Evolutionary conservation across 2,113 vertebrate species (phyloP), one percentile per base, ranked within the genome.

Genomic region (Arvicanthis niloticus): DNA sequence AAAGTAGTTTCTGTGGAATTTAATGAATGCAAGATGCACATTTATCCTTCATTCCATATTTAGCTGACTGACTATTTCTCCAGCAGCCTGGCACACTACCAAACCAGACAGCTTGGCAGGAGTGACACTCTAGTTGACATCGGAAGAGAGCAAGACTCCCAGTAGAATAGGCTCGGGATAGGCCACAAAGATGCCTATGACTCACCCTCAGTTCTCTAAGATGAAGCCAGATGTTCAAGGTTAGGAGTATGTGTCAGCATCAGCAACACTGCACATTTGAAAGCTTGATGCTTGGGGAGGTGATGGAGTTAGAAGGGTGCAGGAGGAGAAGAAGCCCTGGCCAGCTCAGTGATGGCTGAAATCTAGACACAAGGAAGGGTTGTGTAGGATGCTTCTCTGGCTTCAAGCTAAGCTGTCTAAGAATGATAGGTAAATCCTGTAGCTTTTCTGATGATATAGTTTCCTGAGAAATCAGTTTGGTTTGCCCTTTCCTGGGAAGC

Each of bases 161-260:
- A 40, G 3, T 0, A 56, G 24, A 11, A 26, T 94, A 65, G 85
- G 17, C 53, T 89, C 82, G 70, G 45, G 60, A 62, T 26, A 1
- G 80, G 24, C 51, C 80, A 19, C 24, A 7, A 48, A 75, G 37
- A 88, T 65, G 42, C 22, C 53, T 75, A 40, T 24, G 75, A 70
- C 53, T 22, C 42, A 68, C 29, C 12, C 13, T 31, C 1, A 3
- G 2, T 75, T 42, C 45, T 45, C 70, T 24, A 76, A 58, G 80
- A 85, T 21, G 58, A 92, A 95, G 19, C 22, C 73, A 96, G 42
- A 48, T 93, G 21, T 53, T 85, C 76, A 88, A 73, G 93, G n/a
- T 51, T 76, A 67, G 56, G 37, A 37, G 16, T 37, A 19, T 13
- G 3, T 84, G 51, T n/a, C 45, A 89, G 12, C 21, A 40, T 22